Evolutionary conservation across 2,797 vertebrate species (phyloP), one percentile per base, ranked within the genome.

Genomic region (Perodicticus potto): DNA sequence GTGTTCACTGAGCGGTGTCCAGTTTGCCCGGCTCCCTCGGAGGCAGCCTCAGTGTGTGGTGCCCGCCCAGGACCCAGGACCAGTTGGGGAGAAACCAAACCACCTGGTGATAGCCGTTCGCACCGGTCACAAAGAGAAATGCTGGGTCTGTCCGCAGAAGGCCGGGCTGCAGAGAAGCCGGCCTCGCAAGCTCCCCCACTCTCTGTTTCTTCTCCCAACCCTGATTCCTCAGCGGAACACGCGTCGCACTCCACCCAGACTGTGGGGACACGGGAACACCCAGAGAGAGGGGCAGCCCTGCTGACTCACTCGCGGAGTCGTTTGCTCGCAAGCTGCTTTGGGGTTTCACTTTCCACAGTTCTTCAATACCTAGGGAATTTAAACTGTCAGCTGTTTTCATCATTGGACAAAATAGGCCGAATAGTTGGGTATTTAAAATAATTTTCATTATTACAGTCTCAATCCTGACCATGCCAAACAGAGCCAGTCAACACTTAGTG

Each of bases 191-290:
- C 74, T 96, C 95, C n/a, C 96, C 10, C 45, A 45, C 45, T 7
- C 84, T 94, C 93, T 98, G 97, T 98, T 98, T 98, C 98, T 98
- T 97, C 98, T 98, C 95, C 98, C 97, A 98, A 98, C 95, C 97
- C 97, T 97, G 93, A 96, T 97, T 98, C 98, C 97, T 98, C 97
- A 97, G 97, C 94, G 96, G 98, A 98, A 97, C 93, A 97, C 91
- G 97, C 98, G 98, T 98, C 97, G 97, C 9, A 25, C 94, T 97
- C 90, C 93, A 98, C 95, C 88, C 98, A 16, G 29, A 72, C 93
- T 95, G 57, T 1, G 95, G 76, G 97, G 97, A 98, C 37, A 70
- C 32, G 93, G 97, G 97, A 78, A 91, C 29, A 91, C 96, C 96
- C 94, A 88, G 5, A 89, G 84, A 89, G 84, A 76, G 63, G 87